These are phyloP conservation scores for Drosophila melanica DNA, from an alignment of 1,140 invertebrate genomes.

Conservation along the genomic window DNA sequence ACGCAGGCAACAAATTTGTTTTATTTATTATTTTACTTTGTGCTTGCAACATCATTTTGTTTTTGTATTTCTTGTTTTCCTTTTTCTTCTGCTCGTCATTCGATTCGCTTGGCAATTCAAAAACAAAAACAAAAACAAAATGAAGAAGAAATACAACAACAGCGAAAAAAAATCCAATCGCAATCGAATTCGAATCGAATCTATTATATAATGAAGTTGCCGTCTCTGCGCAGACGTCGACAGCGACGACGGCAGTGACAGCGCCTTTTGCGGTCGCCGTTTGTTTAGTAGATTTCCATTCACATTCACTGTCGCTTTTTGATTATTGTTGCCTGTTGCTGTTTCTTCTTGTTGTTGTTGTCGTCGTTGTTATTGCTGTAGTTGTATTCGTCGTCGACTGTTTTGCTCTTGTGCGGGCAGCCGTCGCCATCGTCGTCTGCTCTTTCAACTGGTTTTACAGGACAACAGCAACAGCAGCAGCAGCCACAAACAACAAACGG, in stretches of 20 bases:
- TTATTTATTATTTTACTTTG: constrained; percentile 38
- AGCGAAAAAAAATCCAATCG: constrained; percentile 64
- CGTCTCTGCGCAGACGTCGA: constrained; percentile 25
- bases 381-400: constrained; percentile 25
- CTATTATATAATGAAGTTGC: constrained; percentile 79
- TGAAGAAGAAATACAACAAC: constrained; percentile 37
- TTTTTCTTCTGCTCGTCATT: constrained; percentile 22
- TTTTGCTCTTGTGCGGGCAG: constrained; percentile 56
- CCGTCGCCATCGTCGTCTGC: constrained; percentile 28
- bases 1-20: constrained; percentile 22
- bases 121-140: constrained; percentile 35
- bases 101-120: constrained; percentile 60
- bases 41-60: constrained; percentile 49
- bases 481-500: neutral
- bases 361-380: constrained; percentile 28
- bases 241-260: constrained; percentile 23
- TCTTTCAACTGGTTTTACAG: constrained; percentile 54
- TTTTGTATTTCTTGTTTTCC: neutral
- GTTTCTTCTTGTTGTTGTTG: constrained; percentile 31
- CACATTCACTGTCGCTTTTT: constrained; percentile 81
- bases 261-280: constrained; percentile 37
- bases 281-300: constrained; percentile 80
- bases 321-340: constrained; percentile 43
- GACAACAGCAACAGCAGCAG: constrained; percentile 27
- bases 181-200: constrained; percentile 61